Percentiles rank a stretch among this genome's conserved stretches.
Evolutionary conservation across 2,113 vertebrate species (phyloP).

Genomic region (Motacilla alba): DNA sequence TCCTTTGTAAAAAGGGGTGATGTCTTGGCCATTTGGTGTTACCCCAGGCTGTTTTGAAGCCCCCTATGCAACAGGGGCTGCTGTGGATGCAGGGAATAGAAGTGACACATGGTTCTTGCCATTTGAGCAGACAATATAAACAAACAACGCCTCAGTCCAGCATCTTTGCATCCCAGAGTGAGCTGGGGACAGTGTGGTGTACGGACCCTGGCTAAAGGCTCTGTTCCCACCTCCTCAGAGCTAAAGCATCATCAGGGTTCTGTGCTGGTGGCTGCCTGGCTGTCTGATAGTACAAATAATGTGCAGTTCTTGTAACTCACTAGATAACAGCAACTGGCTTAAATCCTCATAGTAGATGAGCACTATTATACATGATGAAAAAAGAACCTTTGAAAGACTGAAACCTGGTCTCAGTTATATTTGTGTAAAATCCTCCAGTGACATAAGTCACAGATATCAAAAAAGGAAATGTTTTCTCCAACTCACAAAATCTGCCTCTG

Average conservation of each 20-base stretch:
- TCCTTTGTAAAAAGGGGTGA: neutral
- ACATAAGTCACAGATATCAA: neutral
- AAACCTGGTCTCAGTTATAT: neutral
- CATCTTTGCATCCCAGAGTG: neutral
- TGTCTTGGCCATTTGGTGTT: neutral
- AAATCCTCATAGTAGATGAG: neutral
- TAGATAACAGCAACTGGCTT: neutral
- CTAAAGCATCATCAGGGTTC: neutral
- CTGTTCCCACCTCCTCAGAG: neutral
- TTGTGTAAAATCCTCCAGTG: neutral
- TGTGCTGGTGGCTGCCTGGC: neutral
- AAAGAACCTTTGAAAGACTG: neutral
- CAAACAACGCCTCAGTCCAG: neutral
- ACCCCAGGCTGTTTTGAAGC: neutral
- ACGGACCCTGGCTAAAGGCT: neutral
- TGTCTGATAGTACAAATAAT: neutral
- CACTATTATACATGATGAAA: neutral
- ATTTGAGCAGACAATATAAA: neutral
- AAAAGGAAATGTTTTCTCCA: neutral
- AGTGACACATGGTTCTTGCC: accelerated
- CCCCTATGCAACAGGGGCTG: accelerated
- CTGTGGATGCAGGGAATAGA: neutral
- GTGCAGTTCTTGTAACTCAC: neutral
- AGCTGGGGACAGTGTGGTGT: neutral
- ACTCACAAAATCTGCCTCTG: neutral